These are phyloP conservation scores for Nebria salina DNA, from an alignment of 2,888 invertebrate genomes.

Conservation along the genomic window DNA sequence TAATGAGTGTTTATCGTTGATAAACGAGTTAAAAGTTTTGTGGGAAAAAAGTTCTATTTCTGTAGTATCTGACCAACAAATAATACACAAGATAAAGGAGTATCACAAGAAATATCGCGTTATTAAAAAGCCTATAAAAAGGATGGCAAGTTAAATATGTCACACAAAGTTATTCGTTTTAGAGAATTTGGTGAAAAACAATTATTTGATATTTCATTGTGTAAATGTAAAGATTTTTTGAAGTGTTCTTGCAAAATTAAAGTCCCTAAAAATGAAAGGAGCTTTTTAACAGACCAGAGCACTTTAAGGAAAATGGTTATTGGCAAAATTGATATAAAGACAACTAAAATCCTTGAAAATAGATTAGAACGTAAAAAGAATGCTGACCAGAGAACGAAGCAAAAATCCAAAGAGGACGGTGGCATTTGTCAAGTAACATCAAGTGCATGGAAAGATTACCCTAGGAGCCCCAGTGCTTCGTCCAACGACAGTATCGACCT, in stretches of 20 bases:
- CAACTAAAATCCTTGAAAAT: background rate
- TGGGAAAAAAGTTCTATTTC: slow-evolving; percentile 8
- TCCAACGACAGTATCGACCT: too few relatives aligned
- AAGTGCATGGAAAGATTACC: too few relatives aligned
- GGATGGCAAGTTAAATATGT: too few relatives aligned
- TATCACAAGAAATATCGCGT: background rate
- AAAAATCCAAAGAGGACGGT: too few relatives aligned
- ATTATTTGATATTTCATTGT: slow-evolving; percentile 10
- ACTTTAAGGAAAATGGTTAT: slow-evolving; percentile 35
- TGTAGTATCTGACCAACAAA: slow-evolving; percentile 5
- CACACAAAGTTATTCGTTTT: too few relatives aligned
- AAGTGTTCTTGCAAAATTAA: slow-evolving; percentile 27
- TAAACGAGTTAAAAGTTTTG: background rate
- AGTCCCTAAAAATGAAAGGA: slow-evolving; percentile 22
- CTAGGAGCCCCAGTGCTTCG: too few relatives aligned
- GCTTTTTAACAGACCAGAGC: slow-evolving; percentile 38
- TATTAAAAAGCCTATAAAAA: too few relatives aligned
- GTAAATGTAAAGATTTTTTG: slow-evolving; percentile 15
- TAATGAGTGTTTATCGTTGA: background rate
- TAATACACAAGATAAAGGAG: background rate
- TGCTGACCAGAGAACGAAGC: too few relatives aligned
- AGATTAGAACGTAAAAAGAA: too few relatives aligned
- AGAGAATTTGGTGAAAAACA: too few relatives aligned
- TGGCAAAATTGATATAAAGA: slow-evolving; percentile 15
- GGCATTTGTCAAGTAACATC: too few relatives aligned